Evolutionary conservation across 2,888 invertebrate genomes (phyloP).

Genomic region (Colletes collaris): DNA sequence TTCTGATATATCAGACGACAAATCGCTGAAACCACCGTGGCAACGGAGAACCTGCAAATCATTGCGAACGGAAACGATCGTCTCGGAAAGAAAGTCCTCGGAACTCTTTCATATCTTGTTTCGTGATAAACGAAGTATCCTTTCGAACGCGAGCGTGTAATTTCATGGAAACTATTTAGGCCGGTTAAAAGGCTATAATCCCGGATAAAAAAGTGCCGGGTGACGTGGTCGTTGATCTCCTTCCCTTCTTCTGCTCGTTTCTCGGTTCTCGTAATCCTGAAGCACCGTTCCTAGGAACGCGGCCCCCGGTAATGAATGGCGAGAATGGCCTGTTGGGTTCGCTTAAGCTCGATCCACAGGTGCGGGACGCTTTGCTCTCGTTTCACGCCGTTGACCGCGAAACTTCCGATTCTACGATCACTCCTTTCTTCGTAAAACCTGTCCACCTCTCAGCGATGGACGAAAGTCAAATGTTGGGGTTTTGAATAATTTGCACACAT

Average conservation of each 20-base stretch:
- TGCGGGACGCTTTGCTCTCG: constrained; percentile 48
- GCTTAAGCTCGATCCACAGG: constrained; percentile 59
- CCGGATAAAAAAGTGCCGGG: constrained; percentile 6
- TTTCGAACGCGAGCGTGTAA: constrained; percentile 39
- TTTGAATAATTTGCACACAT: no score
- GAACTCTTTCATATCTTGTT: constrained; percentile 16
- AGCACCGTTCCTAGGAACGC: constrained; percentile 60
- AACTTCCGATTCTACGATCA: constrained; percentile 40
- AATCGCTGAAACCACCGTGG: constrained; percentile 29
- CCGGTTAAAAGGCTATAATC: constrained; percentile 35
- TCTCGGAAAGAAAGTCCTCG: constrained; percentile 36
- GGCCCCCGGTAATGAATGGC: constrained; percentile 63
- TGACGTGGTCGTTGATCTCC: constrained; percentile 40
- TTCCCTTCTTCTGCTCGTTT: constrained; percentile 18
- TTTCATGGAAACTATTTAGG: constrained; percentile 51
- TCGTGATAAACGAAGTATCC: constrained; percentile 36
- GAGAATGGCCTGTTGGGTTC: constrained; percentile 52
- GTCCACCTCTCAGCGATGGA: background rate
- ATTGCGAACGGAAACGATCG: constrained; percentile 31
- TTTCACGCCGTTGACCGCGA: constrained; percentile 51
- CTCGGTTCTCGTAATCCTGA: constrained; percentile 53
- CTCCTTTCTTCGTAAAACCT: constrained; percentile 33
- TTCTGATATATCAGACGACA: constrained; percentile 44
- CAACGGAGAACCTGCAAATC: constrained; percentile 7
- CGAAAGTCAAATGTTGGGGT: no score